Percentiles rank a stretch among this genome's conserved stretches.
phyloP scores from a whole-genome alignment of 2,888 invertebrate genomes.

The Chrysomela aeneicollis region DNA sequence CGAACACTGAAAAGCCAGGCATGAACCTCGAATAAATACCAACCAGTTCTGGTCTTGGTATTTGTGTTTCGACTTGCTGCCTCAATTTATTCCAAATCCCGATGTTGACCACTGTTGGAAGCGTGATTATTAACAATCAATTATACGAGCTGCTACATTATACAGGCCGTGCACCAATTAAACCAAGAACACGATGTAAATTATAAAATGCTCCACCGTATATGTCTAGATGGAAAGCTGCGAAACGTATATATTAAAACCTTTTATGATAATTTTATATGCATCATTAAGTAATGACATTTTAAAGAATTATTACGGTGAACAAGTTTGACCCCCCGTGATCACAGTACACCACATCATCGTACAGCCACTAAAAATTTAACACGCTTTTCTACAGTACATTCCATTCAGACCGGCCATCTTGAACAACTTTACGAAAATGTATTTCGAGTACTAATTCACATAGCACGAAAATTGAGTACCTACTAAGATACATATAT shows the following conservation, averaged over 20 bases:
- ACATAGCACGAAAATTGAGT: too few species aligned
- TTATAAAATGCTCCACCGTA: constrained; percentile 26
- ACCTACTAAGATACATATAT: too few species aligned
- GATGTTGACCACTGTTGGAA: constrained; percentile 5
- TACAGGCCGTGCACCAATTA: constrained; percentile 33
- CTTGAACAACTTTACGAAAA: too few species aligned
- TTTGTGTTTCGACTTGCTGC: background rate
- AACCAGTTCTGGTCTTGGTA: background rate
- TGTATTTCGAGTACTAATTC: too few species aligned
- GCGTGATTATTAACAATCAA: constrained; percentile 35
- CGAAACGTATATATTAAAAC: constrained; percentile 21
- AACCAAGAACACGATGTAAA: constrained; percentile 31
- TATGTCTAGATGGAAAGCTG: constrained; percentile 11
- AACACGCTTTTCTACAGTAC: too few species aligned
- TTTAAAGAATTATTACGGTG: constrained; percentile 6
- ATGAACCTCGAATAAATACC: background rate
- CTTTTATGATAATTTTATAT: constrained; percentile 28
- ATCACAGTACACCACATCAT: background rate
- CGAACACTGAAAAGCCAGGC: background rate
- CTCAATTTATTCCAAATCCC: constrained; percentile 3
- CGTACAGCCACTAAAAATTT: background rate
- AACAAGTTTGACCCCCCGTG: background rate
- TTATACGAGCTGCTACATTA: constrained; percentile 27
- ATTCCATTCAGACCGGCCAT: too few species aligned
- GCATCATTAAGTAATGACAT: constrained; percentile 26